Percentiles rank a stretch among this genome's conserved stretches.
These are phyloP conservation scores for Peromyscus leucopus DNA, from an alignment of 2,113 vertebrate species.

Conservation along the genomic window DNA sequence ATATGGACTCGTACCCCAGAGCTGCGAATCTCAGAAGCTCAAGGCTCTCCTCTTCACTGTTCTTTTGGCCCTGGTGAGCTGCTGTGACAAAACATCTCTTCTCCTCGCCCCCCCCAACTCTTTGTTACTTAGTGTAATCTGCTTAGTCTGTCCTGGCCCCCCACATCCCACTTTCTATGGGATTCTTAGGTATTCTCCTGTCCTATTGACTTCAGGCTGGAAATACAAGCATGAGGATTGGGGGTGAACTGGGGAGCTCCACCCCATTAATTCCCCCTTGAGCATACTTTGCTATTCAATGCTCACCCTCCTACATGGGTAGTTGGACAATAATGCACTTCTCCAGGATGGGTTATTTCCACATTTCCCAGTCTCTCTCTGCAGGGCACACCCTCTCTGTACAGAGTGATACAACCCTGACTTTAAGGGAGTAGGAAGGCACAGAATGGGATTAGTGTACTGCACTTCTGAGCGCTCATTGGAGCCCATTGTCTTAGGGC, in stretches of 20 bases:
- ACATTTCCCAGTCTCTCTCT: not conserved
- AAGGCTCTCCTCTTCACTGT: not conserved
- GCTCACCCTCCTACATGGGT: too few relatives aligned
- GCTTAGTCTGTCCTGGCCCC: not conserved
- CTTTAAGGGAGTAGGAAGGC: not conserved
- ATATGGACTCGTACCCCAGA: not conserved
- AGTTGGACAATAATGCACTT: not conserved
- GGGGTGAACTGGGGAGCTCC: not conserved
- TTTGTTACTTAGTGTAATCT: not conserved
- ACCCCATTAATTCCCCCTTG: not conserved
- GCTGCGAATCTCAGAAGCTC: not conserved
- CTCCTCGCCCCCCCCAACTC: not conserved
- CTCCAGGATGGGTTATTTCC: not conserved
- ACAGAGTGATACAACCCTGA: slow-evolving; percentile 2
- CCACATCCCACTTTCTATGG: not conserved
- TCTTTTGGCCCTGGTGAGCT: not conserved
- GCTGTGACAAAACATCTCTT: not conserved
- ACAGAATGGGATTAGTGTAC: slow-evolving; percentile 40
- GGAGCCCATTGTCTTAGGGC: slow-evolving; percentile 46
- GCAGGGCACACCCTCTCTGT: slow-evolving; percentile 15
- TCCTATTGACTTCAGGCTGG: not conserved
- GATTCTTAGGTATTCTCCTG: not conserved
- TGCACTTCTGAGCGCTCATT: slow-evolving; percentile 36
- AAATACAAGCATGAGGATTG: not conserved
- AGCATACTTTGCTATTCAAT: not conserved